These are phyloP conservation scores for Andrena dorsata DNA, from an alignment of 2,888 invertebrate species.

Conservation along the genomic window DNA sequence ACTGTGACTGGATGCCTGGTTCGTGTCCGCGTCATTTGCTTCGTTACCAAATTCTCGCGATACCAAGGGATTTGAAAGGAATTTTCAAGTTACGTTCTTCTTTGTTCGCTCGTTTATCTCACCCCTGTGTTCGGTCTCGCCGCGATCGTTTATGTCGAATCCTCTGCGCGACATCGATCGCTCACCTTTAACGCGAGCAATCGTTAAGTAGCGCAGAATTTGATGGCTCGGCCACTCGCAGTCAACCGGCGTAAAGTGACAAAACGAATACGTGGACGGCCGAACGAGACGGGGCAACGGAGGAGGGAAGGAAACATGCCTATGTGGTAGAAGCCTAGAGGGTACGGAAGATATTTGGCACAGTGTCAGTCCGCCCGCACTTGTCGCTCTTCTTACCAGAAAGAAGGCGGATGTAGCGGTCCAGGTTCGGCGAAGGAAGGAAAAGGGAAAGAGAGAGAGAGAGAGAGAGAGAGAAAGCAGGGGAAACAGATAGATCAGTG, in stretches of 20 bases:
- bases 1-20: constrained; percentile 25
- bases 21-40: constrained; percentile 27
- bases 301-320: constrained; percentile 16
- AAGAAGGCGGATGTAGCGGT: constrained; percentile 37
- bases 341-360: constrained; percentile 66
- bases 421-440: constrained; percentile 21
- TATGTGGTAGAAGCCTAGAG: constrained; percentile 32
- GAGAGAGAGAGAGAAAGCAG: neutral
- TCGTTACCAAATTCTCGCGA: neutral
- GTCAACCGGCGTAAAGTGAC: constrained; percentile 11
- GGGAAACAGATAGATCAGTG: constrained; percentile 15
- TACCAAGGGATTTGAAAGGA: constrained; percentile 3
- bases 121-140: neutral
- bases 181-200: constrained; percentile 31
- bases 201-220: constrained; percentile 18
- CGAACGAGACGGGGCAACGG: constrained; percentile 8
- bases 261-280: constrained; percentile 2
- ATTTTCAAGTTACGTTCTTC: neutral
- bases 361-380: constrained; percentile 70
- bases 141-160: neutral
- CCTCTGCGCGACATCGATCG: constrained; percentile 9
- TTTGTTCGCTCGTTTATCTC: neutral
- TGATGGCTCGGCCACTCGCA: constrained; percentile 41
- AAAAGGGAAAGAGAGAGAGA: constrained; percentile 30
- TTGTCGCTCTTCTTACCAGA: constrained; percentile 59